These are phyloP conservation scores for Ecdyonurus torrentis DNA, from an alignment of 2,888 invertebrate genomes.

Conservation along the genomic window DNA sequence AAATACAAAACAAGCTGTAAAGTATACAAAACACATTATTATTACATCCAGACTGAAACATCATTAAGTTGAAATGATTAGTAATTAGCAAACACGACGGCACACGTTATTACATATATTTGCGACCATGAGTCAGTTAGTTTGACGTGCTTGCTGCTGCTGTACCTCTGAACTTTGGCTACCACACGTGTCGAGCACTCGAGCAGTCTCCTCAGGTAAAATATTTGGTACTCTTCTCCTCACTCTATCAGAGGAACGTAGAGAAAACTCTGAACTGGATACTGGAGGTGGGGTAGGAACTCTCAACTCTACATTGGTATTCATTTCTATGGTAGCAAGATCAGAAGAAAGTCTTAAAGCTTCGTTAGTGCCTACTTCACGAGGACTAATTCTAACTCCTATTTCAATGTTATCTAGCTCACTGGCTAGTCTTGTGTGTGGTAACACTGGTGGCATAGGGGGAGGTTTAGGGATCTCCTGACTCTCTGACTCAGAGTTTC, in stretches of 20 bases:
- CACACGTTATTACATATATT: too few relatives aligned
- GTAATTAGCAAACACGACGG: too few relatives aligned
- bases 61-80: too few relatives aligned
- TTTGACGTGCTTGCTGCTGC: too few relatives aligned
- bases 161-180: not conserved
- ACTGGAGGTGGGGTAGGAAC: not conserved
- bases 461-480: constrained; percentile 10
- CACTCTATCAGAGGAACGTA: not conserved
- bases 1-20: too few relatives aligned
- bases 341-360: not conserved
- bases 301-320: constrained; percentile 1
- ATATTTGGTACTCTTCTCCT: not conserved
- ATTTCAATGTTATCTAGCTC: not conserved
- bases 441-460: constrained; percentile 10
- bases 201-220: not conserved
- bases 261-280: not conserved
- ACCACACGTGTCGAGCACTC: too few relatives aligned
- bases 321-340: not conserved
- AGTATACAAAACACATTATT: too few relatives aligned
- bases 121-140: too few relatives aligned
- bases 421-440: constrained; percentile 4
- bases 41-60: too few relatives aligned
- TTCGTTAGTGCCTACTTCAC: too few relatives aligned
- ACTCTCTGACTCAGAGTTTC: not conserved
- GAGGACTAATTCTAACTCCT: not conserved